These are phyloP conservation scores for Dryobota labecula DNA, from an alignment of 2,888 invertebrate species.

Conservation along the genomic window DNA sequence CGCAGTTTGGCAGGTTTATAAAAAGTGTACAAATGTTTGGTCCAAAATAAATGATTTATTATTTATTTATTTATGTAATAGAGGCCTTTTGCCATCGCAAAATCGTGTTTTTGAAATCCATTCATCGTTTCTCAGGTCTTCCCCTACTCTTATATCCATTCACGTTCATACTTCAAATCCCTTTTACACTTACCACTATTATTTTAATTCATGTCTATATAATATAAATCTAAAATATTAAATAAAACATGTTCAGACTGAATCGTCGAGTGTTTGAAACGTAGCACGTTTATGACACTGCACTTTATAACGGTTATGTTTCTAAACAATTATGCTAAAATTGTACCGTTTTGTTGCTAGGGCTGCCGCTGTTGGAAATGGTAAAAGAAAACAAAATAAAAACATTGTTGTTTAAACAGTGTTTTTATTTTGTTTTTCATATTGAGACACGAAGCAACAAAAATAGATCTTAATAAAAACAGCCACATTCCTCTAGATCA, in stretches of 20 bases:
- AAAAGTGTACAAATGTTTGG: too few relatives aligned
- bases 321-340: conserved; percentile 63
- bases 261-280: conserved; percentile 43
- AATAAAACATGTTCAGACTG: conserved; percentile 16
- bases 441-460: too few relatives aligned
- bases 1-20: too few relatives aligned
- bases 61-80: too few relatives aligned
- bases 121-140: too few relatives aligned
- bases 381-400: neutral
- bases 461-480: too few relatives aligned
- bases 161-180: neutral
- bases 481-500: too few relatives aligned
- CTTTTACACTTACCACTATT: neutral
- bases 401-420: too few relatives aligned
- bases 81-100: too few relatives aligned
- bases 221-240: conserved; percentile 27
- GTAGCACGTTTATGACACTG: conserved; percentile 48
- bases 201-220: conserved; percentile 25
- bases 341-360: conserved; percentile 44
- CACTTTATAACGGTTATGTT: conserved; percentile 57
- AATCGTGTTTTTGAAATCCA: too few relatives aligned
- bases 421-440: too few relatives aligned
- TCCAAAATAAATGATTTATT: too few relatives aligned
- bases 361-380: conserved; percentile 28
- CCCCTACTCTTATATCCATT: neutral